These are phyloP conservation scores for Limnephilus auricula DNA, from an alignment of 2,888 invertebrate genomes.

Conservation along the genomic window DNA sequence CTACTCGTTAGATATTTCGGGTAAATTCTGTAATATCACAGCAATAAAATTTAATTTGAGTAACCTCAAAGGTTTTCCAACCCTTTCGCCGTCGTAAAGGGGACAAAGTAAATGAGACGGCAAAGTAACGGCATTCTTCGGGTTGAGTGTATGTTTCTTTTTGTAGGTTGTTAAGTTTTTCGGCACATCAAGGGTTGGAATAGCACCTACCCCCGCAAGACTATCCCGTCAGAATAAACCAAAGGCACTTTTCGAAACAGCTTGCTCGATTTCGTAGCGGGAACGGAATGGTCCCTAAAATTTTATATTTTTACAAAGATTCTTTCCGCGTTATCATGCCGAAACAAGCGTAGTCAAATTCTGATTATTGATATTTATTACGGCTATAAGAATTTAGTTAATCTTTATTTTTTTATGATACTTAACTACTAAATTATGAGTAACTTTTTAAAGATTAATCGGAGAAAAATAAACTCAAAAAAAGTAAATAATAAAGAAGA, in stretches of 20 bases:
- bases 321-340: not conserved
- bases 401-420: not conserved
- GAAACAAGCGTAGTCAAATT: not conserved
- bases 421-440: no score
- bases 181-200: constrained; percentile 30
- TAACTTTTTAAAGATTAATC: no score
- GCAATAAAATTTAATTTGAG: constrained; percentile 2
- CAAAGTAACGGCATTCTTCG: constrained; percentile 35
- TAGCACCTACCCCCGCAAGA: not conserved
- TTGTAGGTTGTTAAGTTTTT: constrained; percentile 50
- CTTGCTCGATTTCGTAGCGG: constrained; percentile 39
- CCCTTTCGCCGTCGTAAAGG: constrained; percentile 30
- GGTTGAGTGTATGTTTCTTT: constrained; percentile 45
- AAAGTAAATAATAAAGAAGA: no score
- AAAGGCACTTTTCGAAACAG: constrained; percentile 41
- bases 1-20: not conserved
- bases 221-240: constrained; percentile 20
- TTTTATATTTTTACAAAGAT: constrained; percentile 21
- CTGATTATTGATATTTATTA: not conserved
- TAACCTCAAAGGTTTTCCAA: not conserved
- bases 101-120: constrained; percentile 42
- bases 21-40: not conserved
- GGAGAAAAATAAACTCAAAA: no score
- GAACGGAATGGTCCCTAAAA: constrained; percentile 29
- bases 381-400: not conserved